phyloP scores from a whole-genome alignment of 2,113 vertebrate species.

The Mohoua ochrocephala region DNA sequence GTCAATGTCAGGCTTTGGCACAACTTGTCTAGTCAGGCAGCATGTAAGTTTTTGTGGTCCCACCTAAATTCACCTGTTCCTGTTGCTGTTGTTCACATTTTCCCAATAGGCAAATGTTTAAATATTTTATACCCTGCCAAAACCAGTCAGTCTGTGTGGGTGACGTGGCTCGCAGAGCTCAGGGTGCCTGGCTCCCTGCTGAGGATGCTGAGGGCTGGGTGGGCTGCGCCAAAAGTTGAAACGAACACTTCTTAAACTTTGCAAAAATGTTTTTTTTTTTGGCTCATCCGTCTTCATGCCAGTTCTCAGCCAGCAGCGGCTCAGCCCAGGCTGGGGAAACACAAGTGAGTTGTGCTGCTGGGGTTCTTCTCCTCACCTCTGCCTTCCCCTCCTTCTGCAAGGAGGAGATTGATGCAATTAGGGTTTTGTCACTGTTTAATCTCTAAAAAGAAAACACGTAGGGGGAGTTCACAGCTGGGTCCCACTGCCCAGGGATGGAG shows the following conservation, averaged over 20 bases:
- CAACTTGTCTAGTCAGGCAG: neutral
- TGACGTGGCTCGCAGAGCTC: neutral
- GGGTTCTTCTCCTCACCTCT: neutral
- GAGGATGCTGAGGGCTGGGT: neutral
- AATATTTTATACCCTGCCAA: neutral
- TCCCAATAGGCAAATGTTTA: neutral
- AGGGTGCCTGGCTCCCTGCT: neutral
- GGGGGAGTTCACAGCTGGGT: neutral
- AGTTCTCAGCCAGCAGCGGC: fast-evolving
- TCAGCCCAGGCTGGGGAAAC: neutral
- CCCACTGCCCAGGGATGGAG: neutral
- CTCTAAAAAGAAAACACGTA: neutral
- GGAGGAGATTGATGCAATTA: neutral
- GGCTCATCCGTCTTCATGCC: neutral
- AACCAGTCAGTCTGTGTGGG: neutral
- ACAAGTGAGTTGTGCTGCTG: neutral
- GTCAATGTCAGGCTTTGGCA: neutral
- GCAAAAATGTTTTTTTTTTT: neutral
- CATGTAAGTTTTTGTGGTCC: neutral
- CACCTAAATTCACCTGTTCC: slow-evolving; percentile 4
- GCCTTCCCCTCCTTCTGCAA: neutral
- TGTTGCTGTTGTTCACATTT: neutral
- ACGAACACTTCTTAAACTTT: neutral
- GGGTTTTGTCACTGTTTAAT: neutral
- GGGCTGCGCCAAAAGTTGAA: neutral